Evolutionary conservation across 2,113 vertebrate genomes (phyloP), one percentile per base, ranked within the genome.

Genomic region (Osmerus eperlanus): DNA sequence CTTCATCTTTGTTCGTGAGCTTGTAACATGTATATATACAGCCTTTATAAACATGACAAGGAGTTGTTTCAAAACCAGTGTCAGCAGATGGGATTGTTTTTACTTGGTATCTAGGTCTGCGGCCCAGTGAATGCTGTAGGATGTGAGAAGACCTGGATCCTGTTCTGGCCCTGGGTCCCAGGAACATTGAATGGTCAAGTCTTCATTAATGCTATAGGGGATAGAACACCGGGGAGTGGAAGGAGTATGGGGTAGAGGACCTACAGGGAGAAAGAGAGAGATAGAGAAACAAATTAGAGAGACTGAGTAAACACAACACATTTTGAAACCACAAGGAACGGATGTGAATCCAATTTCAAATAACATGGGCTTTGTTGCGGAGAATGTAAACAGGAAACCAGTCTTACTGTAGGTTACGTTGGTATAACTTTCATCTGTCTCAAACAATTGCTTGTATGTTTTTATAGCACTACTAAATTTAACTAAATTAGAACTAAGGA

Each of bases 121-220:
- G 19, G 71, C 0, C 91, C 90, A 92, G 77, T 88, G 67, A 36
- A 93, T 78, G 18, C 29, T 85, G 80, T 91, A 92, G 19, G 11
- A 65, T 3, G 73, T 70, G 52, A 68, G 54, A 23, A 18, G 55
- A 32, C 62, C 62, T 29, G 67, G 32, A 29, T 80, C 55, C 55
- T 56, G 55, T 12, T 51, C 32, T 25, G 21, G 23, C 12, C 21
- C 52, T 29, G 68, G 29, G 21, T 81, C 75, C 88, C 87, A 93
- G 41, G 13, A 41, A 59, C 92, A 93, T 19, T 79, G 21, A 18
- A 93, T 89, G 52, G 71, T 4, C 3, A 2, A 5, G 8, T 80
- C 67, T 9, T 14, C 9, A 2, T 1, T 21, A 0, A 67, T 51
- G 3, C 16, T 18, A 77, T 80, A 86, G 52, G 81, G 79, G 65